phyloP scores from a whole-genome alignment of 2,797 vertebrate species.

The Coilia nasus region DNA sequence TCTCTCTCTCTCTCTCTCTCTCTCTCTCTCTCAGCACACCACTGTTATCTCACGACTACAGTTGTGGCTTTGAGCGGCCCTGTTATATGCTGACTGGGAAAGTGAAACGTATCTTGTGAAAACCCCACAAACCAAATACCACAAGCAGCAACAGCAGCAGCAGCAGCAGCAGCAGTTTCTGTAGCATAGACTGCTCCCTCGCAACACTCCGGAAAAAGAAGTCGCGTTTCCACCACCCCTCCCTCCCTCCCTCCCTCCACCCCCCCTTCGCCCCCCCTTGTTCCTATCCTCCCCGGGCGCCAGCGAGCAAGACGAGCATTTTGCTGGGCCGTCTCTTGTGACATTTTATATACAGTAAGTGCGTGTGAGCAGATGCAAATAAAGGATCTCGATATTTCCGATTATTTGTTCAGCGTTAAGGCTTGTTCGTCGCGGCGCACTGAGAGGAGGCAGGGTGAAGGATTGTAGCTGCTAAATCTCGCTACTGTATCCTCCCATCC shows the following conservation, averaged over 20 bases:
- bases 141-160: constrained; percentile 69
- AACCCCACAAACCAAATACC: constrained; percentile 81
- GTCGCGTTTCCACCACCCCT: constrained; percentile 7
- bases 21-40: constrained; percentile 42
- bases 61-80: constrained; percentile 70
- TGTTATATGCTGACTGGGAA: constrained; percentile 76
- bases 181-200: constrained; percentile 54
- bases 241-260: neutral
- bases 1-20: constrained; percentile 18
- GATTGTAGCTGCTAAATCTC: neutral
- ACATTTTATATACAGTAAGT: constrained; percentile 7
- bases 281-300: neutral
- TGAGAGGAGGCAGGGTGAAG: constrained; percentile 10
- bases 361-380: constrained; percentile 5
- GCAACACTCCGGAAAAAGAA: neutral
- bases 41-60: constrained; percentile 69
- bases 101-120: constrained; percentile 74
- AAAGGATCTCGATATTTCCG: neutral
- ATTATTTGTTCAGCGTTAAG: constrained; percentile 21
- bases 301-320: neutral
- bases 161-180: constrained; percentile 41
- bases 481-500: constrained; percentile 17
- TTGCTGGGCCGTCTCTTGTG: neutral
- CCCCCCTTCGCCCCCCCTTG: neutral
- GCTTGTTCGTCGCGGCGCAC: constrained; percentile 27